Evolutionary conservation across 1,140 invertebrate genomes (phyloP), one percentile per base, ranked within the genome.

Genomic region (Pogonognathellus flavescens): DNA sequence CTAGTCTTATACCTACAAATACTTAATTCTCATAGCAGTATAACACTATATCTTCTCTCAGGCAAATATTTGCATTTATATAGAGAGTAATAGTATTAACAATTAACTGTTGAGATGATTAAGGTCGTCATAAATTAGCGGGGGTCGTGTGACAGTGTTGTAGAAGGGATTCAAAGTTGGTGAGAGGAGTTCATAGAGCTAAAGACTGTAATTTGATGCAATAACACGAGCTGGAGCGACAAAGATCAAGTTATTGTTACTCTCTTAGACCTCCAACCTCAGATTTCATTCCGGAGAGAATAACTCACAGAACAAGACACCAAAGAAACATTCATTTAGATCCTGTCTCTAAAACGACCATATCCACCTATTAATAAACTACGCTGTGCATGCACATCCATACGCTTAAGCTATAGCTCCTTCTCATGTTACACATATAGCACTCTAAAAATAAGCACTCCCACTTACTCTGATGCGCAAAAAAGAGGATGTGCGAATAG

Each of bases 151-250:
- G 31, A 41, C 31, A 41, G 31, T 41, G 31, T 41, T 41, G n/a
- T 50, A 76, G 31, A 76, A 76, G 41, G 31, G 70, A 76, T 31
- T 76, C 70, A 49, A 49, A 76, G 25, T 76, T 76, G 25, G 70
- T 49, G 13, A 76, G 31, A 76, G 70, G 25, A 49, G 41, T 76
- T 76, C 49, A 76, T 50, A 31, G n/a, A n/a, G 31, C 41, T 49
- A 76, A 76, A 76, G 70, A 76, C 70, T 76, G 31, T 76, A 76
- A 76, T 76, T 76, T 76, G 70, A 76, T 76, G 70, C 70, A 49
- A 76, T 76, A 76, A 76, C 70, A 76, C 41, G 70, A 76, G 41
- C n/a, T 41, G 53, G 70, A 76, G 70, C 70, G 70, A 76, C 70
- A 76, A 76, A 76, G 70, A 76, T 76, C 70, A 76, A 76, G 41